phyloP scores from a whole-genome alignment of 2,113 vertebrate species.

The Clarias gariepinus region DNA sequence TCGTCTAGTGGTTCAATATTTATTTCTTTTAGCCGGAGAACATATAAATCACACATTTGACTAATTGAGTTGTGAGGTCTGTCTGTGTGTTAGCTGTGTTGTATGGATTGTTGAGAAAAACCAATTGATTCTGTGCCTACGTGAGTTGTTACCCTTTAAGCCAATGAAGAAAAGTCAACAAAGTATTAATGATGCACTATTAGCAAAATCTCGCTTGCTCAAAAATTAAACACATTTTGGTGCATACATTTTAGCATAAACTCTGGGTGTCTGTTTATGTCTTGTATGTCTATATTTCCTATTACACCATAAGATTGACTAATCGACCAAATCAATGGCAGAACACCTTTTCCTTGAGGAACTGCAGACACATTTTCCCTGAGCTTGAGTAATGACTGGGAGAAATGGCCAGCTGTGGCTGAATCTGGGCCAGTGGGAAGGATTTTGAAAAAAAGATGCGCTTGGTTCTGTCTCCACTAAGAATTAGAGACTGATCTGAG shows the following conservation, averaged over 20 bases:
- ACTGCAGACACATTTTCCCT: background rate
- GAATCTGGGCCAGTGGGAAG: conserved; percentile 34
- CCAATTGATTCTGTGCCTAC: no score
- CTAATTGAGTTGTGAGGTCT: background rate
- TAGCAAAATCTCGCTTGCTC: no score
- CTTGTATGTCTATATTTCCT: no score
- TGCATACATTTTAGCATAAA: no score
- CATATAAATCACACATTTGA: background rate
- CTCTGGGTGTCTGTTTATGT: no score
- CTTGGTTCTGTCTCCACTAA: background rate
- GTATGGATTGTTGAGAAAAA: background rate
- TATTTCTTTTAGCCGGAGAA: background rate
- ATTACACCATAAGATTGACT: no score
- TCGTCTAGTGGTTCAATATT: background rate
- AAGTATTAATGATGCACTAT: no score
- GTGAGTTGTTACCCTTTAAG: no score
- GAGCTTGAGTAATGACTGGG: conserved; percentile 18
- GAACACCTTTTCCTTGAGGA: conserved; percentile 14
- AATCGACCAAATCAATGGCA: background rate
- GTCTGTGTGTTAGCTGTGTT: background rate
- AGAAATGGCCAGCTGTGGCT: conserved; percentile 20
- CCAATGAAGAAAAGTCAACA: no score
- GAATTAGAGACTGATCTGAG: background rate
- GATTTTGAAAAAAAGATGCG: conserved; percentile 10
- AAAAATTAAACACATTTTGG: no score